A percentile compares a stretch with the other conserved stretches of the same genome.
Conservation (phyloP, 2,113 vertebrate species). For the Lophius piscatorius region DNA sequence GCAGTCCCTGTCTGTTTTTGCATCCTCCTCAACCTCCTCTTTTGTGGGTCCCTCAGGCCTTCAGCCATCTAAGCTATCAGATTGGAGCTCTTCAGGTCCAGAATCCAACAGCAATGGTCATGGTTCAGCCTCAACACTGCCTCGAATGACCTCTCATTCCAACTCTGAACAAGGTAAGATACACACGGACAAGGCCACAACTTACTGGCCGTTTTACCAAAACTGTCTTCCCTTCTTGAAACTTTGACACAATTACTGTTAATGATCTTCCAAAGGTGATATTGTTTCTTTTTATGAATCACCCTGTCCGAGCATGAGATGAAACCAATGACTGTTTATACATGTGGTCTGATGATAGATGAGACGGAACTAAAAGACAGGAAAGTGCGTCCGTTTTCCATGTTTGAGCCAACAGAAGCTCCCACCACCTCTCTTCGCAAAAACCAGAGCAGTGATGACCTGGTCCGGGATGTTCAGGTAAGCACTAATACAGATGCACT, state of each 20-base stretch:
- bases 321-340: constrained; percentile 7
- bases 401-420: constrained; percentile 90
- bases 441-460: constrained; percentile 97
- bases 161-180: constrained; percentile 81
- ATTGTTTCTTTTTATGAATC: constrained; percentile 6
- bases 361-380: constrained; percentile 87
- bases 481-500: neutral
- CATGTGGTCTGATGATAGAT: constrained; percentile 56
- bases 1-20: neutral
- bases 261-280: neutral
- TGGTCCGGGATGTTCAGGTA: constrained; percentile 91
- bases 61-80: constrained; percentile 70
- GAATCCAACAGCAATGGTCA: constrained; percentile 77
- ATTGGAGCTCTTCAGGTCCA: constrained; percentile 78
- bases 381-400: constrained; percentile 90
- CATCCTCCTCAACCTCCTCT: neutral
- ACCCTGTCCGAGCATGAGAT: neutral
- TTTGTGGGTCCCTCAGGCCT: constrained; percentile 34
- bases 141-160: constrained; percentile 74
- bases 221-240: neutral
- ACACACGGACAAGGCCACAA: neutral
- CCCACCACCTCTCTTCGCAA: constrained; percentile 84
- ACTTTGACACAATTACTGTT: neutral
- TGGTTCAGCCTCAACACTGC: constrained; percentile 76
- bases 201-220: neutral